Percentiles rank a stretch among this genome's conserved stretches.
Conservation (phyloP, 2,113 vertebrate genomes). For the Lipophrys pholis region DNA sequence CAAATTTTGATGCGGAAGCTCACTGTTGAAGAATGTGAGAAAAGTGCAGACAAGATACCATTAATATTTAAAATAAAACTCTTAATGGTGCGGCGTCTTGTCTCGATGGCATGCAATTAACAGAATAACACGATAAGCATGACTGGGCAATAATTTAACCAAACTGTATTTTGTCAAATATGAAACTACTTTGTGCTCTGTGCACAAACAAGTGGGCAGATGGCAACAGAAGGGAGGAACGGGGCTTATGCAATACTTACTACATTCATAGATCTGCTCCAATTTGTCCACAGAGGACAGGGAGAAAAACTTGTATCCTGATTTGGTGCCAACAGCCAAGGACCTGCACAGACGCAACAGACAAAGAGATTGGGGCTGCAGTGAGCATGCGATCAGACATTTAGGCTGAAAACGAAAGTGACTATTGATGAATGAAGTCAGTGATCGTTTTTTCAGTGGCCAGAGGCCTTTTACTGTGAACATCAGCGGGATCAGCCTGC, state of each 20-base stretch:
- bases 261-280: conserved; percentile 99
- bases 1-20: background rate
- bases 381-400: background rate
- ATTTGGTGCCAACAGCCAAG: conserved; percentile 97
- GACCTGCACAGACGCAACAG: conserved; percentile 83
- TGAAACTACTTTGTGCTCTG: no score
- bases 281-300: conserved; percentile 98
- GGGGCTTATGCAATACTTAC: conserved; percentile 85
- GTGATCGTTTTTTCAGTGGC: background rate
- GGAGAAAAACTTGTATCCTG: conserved; percentile 99
- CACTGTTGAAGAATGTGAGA: background rate
- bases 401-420: background rate
- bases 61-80: conserved; percentile 45
- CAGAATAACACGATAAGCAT: background rate
- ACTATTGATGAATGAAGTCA: background rate
- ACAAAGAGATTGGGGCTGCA: conserved; percentile 3
- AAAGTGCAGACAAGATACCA: conserved; percentile 16
- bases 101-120: background rate
- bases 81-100: conserved; percentile 16
- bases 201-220: background rate
- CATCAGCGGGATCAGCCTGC: background rate
- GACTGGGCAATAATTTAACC: background rate
- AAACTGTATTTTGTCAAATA: no score
- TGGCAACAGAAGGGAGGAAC: background rate
- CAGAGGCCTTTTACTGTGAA: background rate